phyloP scores from a whole-genome alignment of 2,888 invertebrate genomes.

The Callinectes sapidus region DNA sequence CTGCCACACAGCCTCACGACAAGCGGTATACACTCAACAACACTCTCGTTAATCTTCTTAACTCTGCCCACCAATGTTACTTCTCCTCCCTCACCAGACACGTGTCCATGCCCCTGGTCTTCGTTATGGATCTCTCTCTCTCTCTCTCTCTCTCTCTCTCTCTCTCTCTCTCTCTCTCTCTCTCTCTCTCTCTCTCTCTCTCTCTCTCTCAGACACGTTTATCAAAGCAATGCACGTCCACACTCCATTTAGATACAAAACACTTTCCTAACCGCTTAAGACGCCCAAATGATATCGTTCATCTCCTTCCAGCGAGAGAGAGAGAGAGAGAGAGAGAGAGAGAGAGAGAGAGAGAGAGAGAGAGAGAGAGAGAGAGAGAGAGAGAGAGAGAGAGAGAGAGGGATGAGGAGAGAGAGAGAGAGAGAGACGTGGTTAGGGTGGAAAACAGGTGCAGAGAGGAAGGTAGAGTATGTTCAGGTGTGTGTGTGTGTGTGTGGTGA shows the following conservation, averaged over 20 bases:
- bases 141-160: conserved; percentile 8
- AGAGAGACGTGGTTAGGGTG: background rate
- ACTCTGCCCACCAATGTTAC: background rate
- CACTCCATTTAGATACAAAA: background rate
- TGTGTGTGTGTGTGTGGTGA: background rate
- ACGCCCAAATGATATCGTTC: no score
- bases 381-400: no score
- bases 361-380: conserved; percentile 25
- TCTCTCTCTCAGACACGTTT: background rate
- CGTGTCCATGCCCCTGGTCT: background rate
- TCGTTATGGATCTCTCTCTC: background rate
- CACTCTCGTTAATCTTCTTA: background rate
- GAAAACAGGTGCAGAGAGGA: background rate
- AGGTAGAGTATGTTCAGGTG: background rate
- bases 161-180: conserved; percentile 22
- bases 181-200: conserved; percentile 20
- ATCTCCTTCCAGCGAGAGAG: background rate
- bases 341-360: background rate
- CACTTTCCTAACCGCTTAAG: background rate
- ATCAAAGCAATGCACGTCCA: background rate
- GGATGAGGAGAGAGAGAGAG: background rate
- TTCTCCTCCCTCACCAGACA: background rate
- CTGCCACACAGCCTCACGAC: background rate
- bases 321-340: background rate
- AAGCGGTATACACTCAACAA: background rate